Conservation (phyloP, 2,797 vertebrate species). For the Cynodonichthys magdalenae region DNA sequence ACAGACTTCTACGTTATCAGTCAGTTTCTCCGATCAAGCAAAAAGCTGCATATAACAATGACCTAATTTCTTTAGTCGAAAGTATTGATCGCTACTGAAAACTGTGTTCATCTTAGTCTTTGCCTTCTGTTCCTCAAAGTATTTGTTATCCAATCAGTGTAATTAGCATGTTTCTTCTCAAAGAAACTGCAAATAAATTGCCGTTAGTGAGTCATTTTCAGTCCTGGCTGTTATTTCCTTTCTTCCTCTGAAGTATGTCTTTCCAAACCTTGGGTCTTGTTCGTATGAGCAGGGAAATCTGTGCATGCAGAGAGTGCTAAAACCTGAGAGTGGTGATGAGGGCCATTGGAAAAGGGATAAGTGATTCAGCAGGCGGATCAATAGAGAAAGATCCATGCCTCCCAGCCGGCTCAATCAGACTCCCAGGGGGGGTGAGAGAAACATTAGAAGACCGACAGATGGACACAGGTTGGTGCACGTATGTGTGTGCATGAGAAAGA, state of each 20-base stretch:
- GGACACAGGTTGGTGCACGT: conserved; percentile 43
- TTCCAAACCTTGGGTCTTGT: conserved; percentile 42
- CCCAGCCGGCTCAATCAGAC: conserved; percentile 75
- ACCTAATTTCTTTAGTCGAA: conserved; percentile 49
- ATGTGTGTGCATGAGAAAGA: conserved; percentile 11
- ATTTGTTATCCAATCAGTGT: conserved; percentile 31
- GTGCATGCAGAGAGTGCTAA: conserved; percentile 68
- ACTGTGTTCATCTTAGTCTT: conserved; percentile 46
- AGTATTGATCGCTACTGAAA: conserved; percentile 53
- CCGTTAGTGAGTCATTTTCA: conserved; percentile 17
- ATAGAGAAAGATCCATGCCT: conserved; percentile 79
- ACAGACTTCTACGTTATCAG: neutral
- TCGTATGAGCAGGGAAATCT: conserved; percentile 50
- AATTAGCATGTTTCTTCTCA: conserved; percentile 35
- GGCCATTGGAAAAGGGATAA: conserved; percentile 81
- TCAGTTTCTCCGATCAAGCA: neutral
- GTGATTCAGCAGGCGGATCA: conserved; percentile 80
- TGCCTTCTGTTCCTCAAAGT: conserved; percentile 29
- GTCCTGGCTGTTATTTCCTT: conserved; percentile 24
- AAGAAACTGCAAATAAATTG: conserved; percentile 25
- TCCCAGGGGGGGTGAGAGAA: conserved; percentile 67
- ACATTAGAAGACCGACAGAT: conserved; percentile 74
- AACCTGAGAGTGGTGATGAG: conserved; percentile 72
- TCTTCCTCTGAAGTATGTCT: conserved; percentile 38
- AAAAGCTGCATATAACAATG: conserved; percentile 31